Base-by-base conservation (phyloP, 1,140 invertebrate species). In the Adelges cooleyi region DNA sequence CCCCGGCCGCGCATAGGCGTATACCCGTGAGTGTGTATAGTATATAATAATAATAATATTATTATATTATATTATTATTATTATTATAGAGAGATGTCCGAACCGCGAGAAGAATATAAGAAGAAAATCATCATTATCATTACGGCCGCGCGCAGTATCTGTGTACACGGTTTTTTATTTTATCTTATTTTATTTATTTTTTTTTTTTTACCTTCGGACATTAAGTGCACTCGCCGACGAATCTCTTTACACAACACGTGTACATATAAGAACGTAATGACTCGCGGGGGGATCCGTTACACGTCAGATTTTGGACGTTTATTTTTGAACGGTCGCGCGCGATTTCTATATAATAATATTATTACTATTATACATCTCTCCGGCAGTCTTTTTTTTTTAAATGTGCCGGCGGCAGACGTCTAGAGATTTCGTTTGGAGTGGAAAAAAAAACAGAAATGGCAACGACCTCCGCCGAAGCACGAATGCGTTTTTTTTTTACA, bases 401-500 rank as follows among this genome's bases (percentile, higher is more conserved):
- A 18, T 27, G 25, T 42, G 56, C 56, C 56, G 42, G 56, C 56
- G 56, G 56, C 20, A 33, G 5, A 33, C 18, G 22, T 62, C 17
- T 48, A 33, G 56, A 48, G 40, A 62, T 62, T 62, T 62, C 42
- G 42, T 62, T 18, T 13, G 40, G 42, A 48, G 56, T 42, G 17
- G 36, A 27, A 38, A 27, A 42, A n/a, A 44, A 42, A 56, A 42
- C 33, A 54, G 40, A 56, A 59, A 59, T 20, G 56, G 42, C 56
- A 48, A 59, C 42, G 56, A 62, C 56, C 56, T 48, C 56, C 9
- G 27, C 56, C 17, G 27, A 29, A 25, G 25, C 56, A 46, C 17
- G 56, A 59, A 59, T 59, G 20, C 22, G 20, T 20, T 46, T 33
- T 33, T 29, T 15, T 48, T n/a, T 5, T 33, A 44, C 40, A 17